These are phyloP conservation scores for Acrossocheilus wenchowensis DNA, from an alignment of 2,797 vertebrate species.

Conservation along the genomic window DNA sequence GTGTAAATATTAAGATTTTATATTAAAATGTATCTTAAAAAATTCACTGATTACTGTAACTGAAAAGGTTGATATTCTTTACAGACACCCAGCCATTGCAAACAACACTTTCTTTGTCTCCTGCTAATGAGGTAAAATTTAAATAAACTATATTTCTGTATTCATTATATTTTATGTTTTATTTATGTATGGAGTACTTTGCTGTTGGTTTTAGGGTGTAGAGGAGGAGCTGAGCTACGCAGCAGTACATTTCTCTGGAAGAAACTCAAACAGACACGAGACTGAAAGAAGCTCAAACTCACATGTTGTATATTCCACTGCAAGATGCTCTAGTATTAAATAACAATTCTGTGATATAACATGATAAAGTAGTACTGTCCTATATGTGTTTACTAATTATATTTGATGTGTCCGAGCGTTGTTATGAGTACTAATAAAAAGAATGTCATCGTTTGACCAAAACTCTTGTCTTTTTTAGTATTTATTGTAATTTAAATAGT, in stretches of 20 bases:
- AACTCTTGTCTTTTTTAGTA: not conserved
- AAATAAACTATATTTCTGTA: not conserved
- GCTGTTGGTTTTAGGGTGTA: not conserved
- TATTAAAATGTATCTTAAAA: not conserved
- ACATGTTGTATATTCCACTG: slow-evolving; percentile 5
- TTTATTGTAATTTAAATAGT: not conserved
- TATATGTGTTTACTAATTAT: not conserved
- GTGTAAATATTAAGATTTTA: not conserved
- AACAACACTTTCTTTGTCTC: not conserved
- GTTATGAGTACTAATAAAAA: not conserved
- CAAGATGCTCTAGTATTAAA: not conserved
- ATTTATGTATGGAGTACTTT: not conserved
- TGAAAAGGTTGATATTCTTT: not conserved
- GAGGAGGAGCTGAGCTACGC: slow-evolving; percentile 2
- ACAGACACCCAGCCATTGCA: slow-evolving; percentile 11
- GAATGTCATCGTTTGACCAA: not conserved
- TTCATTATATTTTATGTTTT: not conserved
- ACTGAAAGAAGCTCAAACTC: not conserved
- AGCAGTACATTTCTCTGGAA: slow-evolving; percentile 15
- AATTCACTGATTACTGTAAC: not conserved
- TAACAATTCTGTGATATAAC: not conserved
- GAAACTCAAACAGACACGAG: not conserved
- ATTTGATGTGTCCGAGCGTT: not conserved
- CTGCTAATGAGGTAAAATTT: not conserved
- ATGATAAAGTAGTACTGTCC: not conserved